Conservation (phyloP, 2,797 vertebrate genomes). For the Sparus aurata region DNA sequence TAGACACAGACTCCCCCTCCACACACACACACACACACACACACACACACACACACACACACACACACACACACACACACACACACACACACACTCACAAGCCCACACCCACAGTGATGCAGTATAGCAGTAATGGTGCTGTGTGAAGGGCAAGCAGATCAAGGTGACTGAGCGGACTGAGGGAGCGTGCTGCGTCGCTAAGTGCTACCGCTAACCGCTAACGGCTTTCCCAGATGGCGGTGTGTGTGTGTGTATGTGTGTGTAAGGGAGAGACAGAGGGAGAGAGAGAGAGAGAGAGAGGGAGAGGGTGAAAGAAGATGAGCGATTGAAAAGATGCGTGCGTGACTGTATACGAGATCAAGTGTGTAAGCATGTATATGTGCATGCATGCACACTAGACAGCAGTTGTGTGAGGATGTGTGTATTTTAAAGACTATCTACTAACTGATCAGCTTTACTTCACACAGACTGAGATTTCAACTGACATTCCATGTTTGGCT, state of each 20-base stretch:
- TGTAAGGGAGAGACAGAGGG: conserved; percentile 19
- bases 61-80: conserved; percentile 55
- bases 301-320: conserved; percentile 61
- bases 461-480: conserved; percentile 16
- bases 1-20: conserved; percentile 57
- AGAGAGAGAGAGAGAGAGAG: conserved; percentile 29
- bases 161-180: conserved; percentile 88
- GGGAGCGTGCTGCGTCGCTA: conserved; percentile 86
- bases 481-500: conserved; percentile 27
- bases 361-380: conserved; percentile 52
- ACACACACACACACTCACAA: conserved; percentile 50
- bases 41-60: conserved; percentile 69
- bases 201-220: conserved; percentile 87
- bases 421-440: conserved; percentile 23
- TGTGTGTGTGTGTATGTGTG: conserved; percentile 47
- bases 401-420: conserved; percentile 20
- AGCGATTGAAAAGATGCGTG: conserved; percentile 50
- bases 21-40: conserved; percentile 52
- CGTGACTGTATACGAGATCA: conserved; percentile 51
- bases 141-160: conserved; percentile 88
- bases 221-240: conserved; percentile 88
- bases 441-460: conserved; percentile 25
- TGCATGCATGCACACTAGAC: conserved; percentile 31
- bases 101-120: conserved; percentile 75
- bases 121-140: conserved; percentile 84